Base-by-base conservation (phyloP, 2,888 invertebrate genomes). In the Drosophila longiperda region DNA sequence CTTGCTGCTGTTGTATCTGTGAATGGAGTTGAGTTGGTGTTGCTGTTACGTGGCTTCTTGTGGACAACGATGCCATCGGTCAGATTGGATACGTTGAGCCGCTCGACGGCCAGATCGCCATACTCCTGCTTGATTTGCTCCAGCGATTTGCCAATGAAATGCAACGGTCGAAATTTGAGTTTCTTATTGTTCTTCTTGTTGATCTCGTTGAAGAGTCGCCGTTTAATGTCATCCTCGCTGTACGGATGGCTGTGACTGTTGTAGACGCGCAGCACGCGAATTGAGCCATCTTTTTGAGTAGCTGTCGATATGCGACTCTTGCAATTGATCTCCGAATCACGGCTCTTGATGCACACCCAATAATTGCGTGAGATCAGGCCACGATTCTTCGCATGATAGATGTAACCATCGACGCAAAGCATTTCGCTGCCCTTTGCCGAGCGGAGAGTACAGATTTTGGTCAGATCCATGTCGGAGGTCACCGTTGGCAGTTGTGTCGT, bases 351-450 rank as follows among this genome's bases (percentile, higher is more conserved):
- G 67, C 91, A 91, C n/a, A 90, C 87, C 91, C 91, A 91, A 74
- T 91, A 91, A 29, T 87, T 91, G 20, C 91, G 91, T 3, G 85
- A 83, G 23, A 91, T 91, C 0, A 82, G 77, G 0, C 86, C 83
- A 17, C 84, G 80, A 69, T 91, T 92, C 67, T 91, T 91, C 7
- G 90, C 82, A 63, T 91, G 90, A 68, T 90, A 91, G 58, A 91
- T 91, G 45, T 81, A 91, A 20, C 91, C 92, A 73, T 91, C 91
- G 4, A 91, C 91, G 36, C 91, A 91, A 7, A 91, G 77, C 66
- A 91, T 78, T 71, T 91, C 91, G n/a, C 89, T 90, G 23, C 91
- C 91, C 55, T 91, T 91, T 15, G 92, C 92, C 17, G 91, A 91
- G 20, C 91, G 89, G n/a, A 91, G 62, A 11, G 86, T 91, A 50